A percentile compares a stretch with the other conserved stretches of the same genome.
Evolutionary conservation across 2,797 vertebrate species (phyloP).

Genomic region (Gymnothorax javanicus): DNA sequence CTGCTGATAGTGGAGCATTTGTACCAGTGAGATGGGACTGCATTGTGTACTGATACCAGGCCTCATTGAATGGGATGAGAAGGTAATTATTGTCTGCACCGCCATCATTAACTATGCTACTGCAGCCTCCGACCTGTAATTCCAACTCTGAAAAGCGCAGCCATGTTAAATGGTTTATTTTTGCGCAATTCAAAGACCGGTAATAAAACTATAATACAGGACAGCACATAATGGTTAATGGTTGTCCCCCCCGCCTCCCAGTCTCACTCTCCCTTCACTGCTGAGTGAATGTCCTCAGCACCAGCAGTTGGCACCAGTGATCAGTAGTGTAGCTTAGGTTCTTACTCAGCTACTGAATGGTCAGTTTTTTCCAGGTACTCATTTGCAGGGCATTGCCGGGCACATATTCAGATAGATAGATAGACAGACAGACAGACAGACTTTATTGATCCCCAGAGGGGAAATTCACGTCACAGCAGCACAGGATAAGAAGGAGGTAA

Average conservation of each 20-base stretch:
- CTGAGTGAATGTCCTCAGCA: not conserved
- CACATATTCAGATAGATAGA: too few species aligned
- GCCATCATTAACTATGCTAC: conserved; percentile 1
- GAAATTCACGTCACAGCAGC: too few species aligned
- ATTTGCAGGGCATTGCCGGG: not conserved
- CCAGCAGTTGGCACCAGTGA: not conserved
- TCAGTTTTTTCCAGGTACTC: not conserved
- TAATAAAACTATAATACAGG: not conserved
- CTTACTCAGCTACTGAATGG: not conserved
- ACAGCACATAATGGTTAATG: not conserved
- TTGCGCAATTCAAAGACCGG: not conserved
- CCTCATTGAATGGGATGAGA: conserved; percentile 9
- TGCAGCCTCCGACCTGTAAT: conserved; percentile 6
- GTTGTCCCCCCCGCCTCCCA: not conserved
- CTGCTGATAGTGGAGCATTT: not conserved
- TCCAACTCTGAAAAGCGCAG: not conserved
- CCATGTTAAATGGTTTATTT: not conserved
- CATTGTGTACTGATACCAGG: conserved; percentile 29
- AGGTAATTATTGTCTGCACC: conserved; percentile 21
- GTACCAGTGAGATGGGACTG: conserved; percentile 8
- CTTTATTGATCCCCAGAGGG: too few species aligned
- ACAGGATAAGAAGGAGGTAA: too few species aligned
- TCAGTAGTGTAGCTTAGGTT: not conserved
- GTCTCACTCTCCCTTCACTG: not conserved
- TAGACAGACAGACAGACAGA: too few species aligned